Conservation (phyloP, 2,888 invertebrate species). For the Cerastoderma edule region DNA sequence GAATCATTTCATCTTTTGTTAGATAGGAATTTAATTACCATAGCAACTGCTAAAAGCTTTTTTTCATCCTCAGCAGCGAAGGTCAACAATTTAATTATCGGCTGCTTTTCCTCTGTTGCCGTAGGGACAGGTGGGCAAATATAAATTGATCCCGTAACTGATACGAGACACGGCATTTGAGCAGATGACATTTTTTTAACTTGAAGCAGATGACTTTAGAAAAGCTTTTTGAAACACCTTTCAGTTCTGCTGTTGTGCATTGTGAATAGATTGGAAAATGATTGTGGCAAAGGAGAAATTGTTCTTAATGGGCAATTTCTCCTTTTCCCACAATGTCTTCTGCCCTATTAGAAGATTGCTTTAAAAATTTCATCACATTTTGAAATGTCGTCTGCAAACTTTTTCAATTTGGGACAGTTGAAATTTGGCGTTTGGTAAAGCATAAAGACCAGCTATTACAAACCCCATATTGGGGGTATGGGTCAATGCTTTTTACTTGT, state of each 20-base stretch:
- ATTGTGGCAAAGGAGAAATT: constrained; percentile 16
- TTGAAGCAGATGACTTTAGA: too few relatives aligned
- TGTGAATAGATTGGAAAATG: constrained; percentile 3
- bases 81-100: constrained; percentile 2
- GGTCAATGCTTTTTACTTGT: too few relatives aligned
- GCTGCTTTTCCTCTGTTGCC: background rate
- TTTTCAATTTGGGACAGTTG: too few relatives aligned
- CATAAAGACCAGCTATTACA: too few relatives aligned
- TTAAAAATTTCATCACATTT: too few relatives aligned
- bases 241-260: too few relatives aligned
- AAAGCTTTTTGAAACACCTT: too few relatives aligned
- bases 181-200: background rate
- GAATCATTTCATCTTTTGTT: constrained; percentile 12
- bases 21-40: constrained; percentile 18
- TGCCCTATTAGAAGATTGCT: background rate
- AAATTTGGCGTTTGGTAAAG: too few relatives aligned
- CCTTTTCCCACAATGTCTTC: constrained; percentile 3
- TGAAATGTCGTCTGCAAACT: too few relatives aligned
- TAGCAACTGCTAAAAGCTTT: constrained; percentile 7
- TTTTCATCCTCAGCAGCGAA: background rate
- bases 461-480: too few relatives aligned
- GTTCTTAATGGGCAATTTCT: constrained; percentile 1
- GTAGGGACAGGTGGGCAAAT: constrained; percentile 4
- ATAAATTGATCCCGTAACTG: background rate
- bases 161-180: too few relatives aligned